These are phyloP conservation scores for Carollia perspicillata DNA, from an alignment of 2,113 vertebrate genomes.

Conservation along the genomic window DNA sequence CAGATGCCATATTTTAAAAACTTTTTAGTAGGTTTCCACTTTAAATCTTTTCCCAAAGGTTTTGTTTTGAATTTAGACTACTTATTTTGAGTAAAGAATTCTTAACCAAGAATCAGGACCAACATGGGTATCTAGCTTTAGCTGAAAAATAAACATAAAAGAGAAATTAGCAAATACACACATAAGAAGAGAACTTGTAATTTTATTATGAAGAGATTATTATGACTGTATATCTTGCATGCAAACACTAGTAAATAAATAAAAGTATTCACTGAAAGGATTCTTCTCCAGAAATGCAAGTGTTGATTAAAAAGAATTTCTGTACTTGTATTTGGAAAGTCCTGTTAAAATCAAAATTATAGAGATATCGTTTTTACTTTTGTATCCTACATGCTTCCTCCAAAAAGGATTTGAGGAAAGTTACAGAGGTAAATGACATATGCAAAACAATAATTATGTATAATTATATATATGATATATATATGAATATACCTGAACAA, in stretches of 20 bases:
- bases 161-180: neutral
- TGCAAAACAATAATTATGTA: neutral
- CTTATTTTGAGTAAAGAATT: slow-evolving; percentile 21
- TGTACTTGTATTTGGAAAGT: neutral
- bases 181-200: neutral
- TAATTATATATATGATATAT: neutral
- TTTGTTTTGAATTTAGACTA: slow-evolving; percentile 10
- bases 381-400: neutral
- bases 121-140: neutral
- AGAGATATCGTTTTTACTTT: neutral
- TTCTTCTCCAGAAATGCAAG: neutral
- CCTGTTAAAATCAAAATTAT: neutral
- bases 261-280: neutral
- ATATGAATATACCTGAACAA: neutral
- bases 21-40: slow-evolving; percentile 29
- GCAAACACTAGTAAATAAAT: neutral
- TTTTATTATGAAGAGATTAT: neutral
- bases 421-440: neutral
- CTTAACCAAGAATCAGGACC: neutral
- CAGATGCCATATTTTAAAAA: slow-evolving; percentile 28
- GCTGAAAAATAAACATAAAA: slow-evolving; percentile 16
- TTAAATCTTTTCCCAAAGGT: neutral
- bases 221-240: neutral
- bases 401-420: slow-evolving; percentile 16
- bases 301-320: neutral